Evolutionary conservation across 2,888 invertebrate genomes (phyloP), one percentile per base, ranked within the genome.

Genomic region (Ormyrus nitidulus): DNA sequence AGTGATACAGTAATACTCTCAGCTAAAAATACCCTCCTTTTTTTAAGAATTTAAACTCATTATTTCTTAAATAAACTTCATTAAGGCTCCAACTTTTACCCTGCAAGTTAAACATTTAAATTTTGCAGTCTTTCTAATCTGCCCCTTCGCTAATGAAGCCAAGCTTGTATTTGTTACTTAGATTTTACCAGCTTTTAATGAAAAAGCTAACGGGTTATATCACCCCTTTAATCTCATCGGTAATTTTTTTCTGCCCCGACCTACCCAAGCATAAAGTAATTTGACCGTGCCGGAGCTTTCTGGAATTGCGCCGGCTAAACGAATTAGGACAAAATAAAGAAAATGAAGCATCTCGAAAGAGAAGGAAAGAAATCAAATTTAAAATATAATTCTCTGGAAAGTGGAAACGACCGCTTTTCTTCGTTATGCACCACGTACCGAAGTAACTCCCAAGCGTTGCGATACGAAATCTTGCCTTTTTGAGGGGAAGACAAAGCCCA

Each of bases 341-440:
- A 54, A 76, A 54, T 48, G 54, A 51, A 44, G 34, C 34, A 5
- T 7, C n/a, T 1, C 1, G 19, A 19, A 19, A 19, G 49, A 76
- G 46, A 56, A 11, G 6, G 19, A 72, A 44, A 68, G 48, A 54
- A 72, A 72, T 78, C 61, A 78, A 72, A 78, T 72, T 66, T 54
- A 72, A 72, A 78, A 61, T 56, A 73, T 68, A 68, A 79, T 68
- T 78, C 56, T 48, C 65, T 11, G 49, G 53, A 65, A 10, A 44
- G 7, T 1, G 9, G 48, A 6, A 48, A 34, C 11, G 5, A 34
- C 8, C n/a, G 61, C 68, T 72, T 77, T 72, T 59, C 72, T 66
- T 77, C 70, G 64, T 77, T 61, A 54, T 11, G n/a, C 19, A 51
- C n/a, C 19, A 19, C 19, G 19, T 19, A 19, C 19, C 19, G 19